Conservation (phyloP, 2,888 invertebrate species). For the Matsumyia berberina region DNA sequence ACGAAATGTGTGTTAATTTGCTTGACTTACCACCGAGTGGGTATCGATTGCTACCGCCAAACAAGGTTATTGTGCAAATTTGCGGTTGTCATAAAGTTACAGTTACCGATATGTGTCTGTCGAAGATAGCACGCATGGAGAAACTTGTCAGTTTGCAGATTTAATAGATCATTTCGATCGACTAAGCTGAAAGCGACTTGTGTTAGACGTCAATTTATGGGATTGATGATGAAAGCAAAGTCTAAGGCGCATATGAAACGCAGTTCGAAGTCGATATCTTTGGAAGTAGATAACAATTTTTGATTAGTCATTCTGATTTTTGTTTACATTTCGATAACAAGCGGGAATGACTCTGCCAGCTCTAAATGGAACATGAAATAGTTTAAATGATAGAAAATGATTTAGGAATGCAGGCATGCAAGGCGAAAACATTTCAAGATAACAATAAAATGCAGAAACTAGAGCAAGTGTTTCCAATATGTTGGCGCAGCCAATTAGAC, state of each 20-base stretch:
- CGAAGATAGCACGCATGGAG: conserved; percentile 11
- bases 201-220: background rate
- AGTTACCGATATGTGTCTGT: conserved; percentile 23
- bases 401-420: no score
- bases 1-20: conserved; percentile 52
- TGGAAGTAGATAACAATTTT: no score
- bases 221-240: background rate
- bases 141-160: conserved; percentile 6
- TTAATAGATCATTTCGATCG: background rate
- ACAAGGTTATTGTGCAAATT: conserved; percentile 34
- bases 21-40: conserved; percentile 20
- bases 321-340: no score
- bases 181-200: background rate
- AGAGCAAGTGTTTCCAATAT: no score
- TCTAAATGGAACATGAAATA: no score
- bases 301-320: no score
- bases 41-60: conserved; percentile 32
- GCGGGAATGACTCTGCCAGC: no score
- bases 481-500: no score
- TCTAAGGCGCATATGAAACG: background rate
- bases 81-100: conserved; percentile 29
- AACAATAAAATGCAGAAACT: no score
- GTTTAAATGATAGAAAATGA: no score
- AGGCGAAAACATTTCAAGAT: no score
- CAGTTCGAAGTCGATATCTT: background rate